phyloP scores from a whole-genome alignment of 2,888 invertebrate species.

The Hetaerina titia region DNA sequence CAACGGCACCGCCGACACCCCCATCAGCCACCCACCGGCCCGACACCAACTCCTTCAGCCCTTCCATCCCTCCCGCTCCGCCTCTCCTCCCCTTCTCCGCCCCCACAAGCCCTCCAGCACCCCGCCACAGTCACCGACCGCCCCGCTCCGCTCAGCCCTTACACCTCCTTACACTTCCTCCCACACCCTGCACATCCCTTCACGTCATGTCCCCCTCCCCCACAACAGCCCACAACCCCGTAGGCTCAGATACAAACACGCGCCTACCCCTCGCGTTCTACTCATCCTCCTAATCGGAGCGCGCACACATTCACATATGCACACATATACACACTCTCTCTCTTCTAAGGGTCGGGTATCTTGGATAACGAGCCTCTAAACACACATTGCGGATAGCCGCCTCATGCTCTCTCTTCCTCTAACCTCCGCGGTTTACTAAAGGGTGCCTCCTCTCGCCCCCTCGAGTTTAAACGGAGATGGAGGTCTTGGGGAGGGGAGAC shows the following conservation, averaged over 20 bases:
- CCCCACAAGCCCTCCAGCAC: background rate
- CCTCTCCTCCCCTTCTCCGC: background rate
- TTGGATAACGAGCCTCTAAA: constrained; percentile 58
- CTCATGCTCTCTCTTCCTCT: background rate
- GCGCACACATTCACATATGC: background rate
- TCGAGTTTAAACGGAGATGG: constrained; percentile 15
- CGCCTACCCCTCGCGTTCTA: background rate
- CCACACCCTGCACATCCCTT: background rate
- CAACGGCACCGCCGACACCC: background rate
- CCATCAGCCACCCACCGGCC: background rate
- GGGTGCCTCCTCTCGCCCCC: background rate
- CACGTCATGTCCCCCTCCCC: background rate
- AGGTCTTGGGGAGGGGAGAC: background rate
- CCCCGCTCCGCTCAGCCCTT: background rate
- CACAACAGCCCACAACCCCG: background rate
- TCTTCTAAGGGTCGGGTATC: constrained; percentile 30
- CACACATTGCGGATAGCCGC: constrained; percentile 66
- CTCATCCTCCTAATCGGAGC: background rate
- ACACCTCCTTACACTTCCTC: background rate
- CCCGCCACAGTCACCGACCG: too few species aligned
- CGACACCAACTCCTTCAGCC: background rate
- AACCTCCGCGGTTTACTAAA: constrained; percentile 19
- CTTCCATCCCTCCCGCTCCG: background rate
- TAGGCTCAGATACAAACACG: background rate
- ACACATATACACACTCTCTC: background rate